A percentile compares a stretch with the other conserved stretches of the same genome.
Conservation (phyloP, 1,140 invertebrate genomes). For the Thrips palmi region DNA sequence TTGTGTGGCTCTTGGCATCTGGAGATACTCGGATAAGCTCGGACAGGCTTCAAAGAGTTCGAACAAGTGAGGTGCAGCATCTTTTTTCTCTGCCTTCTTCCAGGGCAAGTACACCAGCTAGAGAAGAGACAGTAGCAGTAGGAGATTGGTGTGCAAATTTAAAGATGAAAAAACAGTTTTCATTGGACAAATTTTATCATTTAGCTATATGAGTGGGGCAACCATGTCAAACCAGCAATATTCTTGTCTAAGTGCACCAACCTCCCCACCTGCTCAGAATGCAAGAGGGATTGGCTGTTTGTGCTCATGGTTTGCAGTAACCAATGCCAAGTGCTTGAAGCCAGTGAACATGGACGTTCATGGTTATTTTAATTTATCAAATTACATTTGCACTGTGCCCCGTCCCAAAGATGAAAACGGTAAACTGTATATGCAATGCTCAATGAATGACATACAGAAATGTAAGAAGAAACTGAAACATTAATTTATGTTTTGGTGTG, state of each 20-base stretch:
- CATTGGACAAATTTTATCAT: background rate
- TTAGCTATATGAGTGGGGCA: background rate
- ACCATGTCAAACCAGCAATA: background rate
- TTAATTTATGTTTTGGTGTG: no score
- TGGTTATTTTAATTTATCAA: no score
- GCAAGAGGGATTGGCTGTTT: background rate
- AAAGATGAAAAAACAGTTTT: background rate
- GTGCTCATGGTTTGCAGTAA: background rate
- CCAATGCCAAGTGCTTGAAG: no score
- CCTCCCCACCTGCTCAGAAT: background rate
- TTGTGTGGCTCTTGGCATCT: background rate
- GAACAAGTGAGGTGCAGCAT: no score
- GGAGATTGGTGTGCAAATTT: background rate
- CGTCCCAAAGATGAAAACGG: no score
- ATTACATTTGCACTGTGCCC: no score
- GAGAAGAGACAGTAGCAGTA: background rate
- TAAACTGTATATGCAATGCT: no score
- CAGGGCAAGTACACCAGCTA: background rate
- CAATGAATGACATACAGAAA: no score
- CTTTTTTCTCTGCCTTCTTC: background rate
- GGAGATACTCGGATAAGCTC: background rate
- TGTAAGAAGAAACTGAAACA: no score
- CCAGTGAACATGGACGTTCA: no score
- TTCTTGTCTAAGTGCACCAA: background rate
- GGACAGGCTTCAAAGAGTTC: background rate